Conservation (phyloP, 2,888 invertebrate species). For the Melitaea athalia region DNA sequence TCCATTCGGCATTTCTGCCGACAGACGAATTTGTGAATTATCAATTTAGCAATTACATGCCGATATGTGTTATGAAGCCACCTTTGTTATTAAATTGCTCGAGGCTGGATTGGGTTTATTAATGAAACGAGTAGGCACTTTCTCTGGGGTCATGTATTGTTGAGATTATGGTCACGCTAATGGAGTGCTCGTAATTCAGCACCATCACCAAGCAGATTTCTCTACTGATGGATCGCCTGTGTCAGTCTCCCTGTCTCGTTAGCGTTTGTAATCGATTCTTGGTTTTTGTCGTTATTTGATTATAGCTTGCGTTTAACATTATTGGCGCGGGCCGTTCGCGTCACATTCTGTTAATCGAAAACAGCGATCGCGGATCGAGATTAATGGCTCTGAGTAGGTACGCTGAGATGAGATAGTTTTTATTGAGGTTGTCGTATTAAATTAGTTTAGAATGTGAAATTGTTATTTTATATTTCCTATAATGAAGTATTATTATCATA, state of each 20-base stretch:
- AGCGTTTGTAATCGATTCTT: conserved; percentile 45
- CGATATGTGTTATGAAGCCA: conserved; percentile 65
- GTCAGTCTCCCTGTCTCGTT: conserved; percentile 55
- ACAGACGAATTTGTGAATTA: conserved; percentile 49
- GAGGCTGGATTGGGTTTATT: conserved; percentile 59
- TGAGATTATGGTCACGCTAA: conserved; percentile 46
- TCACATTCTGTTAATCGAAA: conserved; percentile 37
- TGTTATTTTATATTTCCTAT: conserved; percentile 5
- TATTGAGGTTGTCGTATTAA: conserved; percentile 27
- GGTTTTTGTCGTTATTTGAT: conserved; percentile 42
- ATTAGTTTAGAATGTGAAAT: conserved; percentile 25
- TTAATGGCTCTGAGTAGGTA: conserved; percentile 36
- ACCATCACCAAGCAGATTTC: conserved; percentile 59
- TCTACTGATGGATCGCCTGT: conserved; percentile 53
- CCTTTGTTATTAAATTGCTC: conserved; percentile 58
- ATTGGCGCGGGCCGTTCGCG: conserved; percentile 32
- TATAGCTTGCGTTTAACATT: conserved; percentile 37
- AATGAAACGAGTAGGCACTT: conserved; percentile 70
- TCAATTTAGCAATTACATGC: conserved; percentile 66
- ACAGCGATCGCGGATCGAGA: conserved; percentile 30
- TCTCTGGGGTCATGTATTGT: conserved; percentile 68
- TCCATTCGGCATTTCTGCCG: conserved; percentile 13
- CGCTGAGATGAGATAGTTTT: conserved; percentile 21
- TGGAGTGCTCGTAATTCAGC: conserved; percentile 61
- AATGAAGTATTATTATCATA: background rate